Evolutionary conservation across 2,888 invertebrate species (phyloP).

Genomic region (Pomacea canaliculata): DNA sequence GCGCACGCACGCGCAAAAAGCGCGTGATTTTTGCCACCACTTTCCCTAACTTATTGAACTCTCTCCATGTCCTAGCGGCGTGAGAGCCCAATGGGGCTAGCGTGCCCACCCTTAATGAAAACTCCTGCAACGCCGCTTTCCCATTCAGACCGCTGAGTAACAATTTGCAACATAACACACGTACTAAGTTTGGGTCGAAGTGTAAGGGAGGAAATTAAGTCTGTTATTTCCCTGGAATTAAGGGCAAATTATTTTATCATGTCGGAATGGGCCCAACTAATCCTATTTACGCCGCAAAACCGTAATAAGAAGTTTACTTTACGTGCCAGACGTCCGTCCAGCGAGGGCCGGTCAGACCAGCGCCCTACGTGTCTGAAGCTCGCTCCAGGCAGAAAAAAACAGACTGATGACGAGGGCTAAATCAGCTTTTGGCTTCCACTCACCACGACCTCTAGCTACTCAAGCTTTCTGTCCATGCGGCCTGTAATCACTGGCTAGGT

Average conservation of each 20-base stretch:
- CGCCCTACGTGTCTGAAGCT: too few relatives aligned
- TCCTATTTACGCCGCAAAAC: slow-evolving; percentile 31
- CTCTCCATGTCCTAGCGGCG: slow-evolving; percentile 18
- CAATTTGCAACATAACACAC: slow-evolving; percentile 31
- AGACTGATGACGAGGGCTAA: too few relatives aligned
- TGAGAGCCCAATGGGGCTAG: slow-evolving; percentile 15
- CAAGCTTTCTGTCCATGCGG: too few relatives aligned
- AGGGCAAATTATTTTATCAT: slow-evolving; percentile 34
- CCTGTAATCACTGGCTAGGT: too few relatives aligned
- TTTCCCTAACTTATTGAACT: slow-evolving; percentile 19
- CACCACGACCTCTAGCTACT: too few relatives aligned
- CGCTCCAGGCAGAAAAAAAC: too few relatives aligned
- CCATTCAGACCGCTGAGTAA: slow-evolving; percentile 28
- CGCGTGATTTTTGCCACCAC: slow-evolving; percentile 28
- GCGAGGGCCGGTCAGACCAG: neutral
- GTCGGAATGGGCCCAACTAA: slow-evolving; percentile 26
- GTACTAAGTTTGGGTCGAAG: slow-evolving; percentile 24
- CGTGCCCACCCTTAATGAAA: slow-evolving; percentile 31
- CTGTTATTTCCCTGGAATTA: slow-evolving; percentile 35
- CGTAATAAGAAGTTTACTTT: slow-evolving; percentile 35
- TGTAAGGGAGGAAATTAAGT: slow-evolving; percentile 32
- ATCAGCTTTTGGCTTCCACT: too few relatives aligned
- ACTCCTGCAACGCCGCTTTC: slow-evolving; percentile 24
- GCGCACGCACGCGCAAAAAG: slow-evolving; percentile 30
- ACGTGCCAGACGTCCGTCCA: slow-evolving; percentile 28